Base-by-base conservation (phyloP, 2,888 invertebrate genomes). In the Microchrysa polita region DNA sequence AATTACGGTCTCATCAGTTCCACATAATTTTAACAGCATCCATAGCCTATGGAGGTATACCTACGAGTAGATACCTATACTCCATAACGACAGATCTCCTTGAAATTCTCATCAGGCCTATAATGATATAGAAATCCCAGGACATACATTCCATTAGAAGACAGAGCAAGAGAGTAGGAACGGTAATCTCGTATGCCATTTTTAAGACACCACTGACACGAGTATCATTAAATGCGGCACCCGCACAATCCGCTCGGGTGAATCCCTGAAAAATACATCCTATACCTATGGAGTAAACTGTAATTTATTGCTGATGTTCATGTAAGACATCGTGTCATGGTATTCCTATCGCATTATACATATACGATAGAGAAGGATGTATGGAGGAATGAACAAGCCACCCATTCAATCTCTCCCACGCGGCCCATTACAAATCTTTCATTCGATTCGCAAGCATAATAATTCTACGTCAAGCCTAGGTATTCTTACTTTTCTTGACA, bases 261-360 rank as follows among this genome's bases (percentile, higher is more conserved):
- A 48, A 48, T 48, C 48, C 48, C 12, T 48, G 10, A 48, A 48
- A 48, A 12, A n/a, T n/a, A n/a, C n/a, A n/a, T n/a, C n/a, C 16
- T 12, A 4, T 48, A 48, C 48, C 48, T 48, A 48, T 12, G 16
- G 48, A 48, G 48, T n/a, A 48, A 48, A 48, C 48, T 18, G 57
- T 57, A 57, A 57, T 57, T 57, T 57, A 57, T 57, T 18, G 57
- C 57, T 57, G n/a, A 16, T 34, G 16, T 20, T 57, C 57, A 20
- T 57, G 57, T 22, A 57, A 16, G 18, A 57, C 57, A 48, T 4
- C 2, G 16, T n/a, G 48, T 48, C 20, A 57, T 57, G 57, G 57
- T 57, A 22, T 57, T n/a, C 27, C 27, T 34, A 34, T 34, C n/a
- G n/a, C n/a, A n/a, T n/a, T n/a, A n/a, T n/a, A n/a, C n/a, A 18